phyloP scores from a whole-genome alignment of 2,888 invertebrate genomes.

The Mythimna pallens region DNA sequence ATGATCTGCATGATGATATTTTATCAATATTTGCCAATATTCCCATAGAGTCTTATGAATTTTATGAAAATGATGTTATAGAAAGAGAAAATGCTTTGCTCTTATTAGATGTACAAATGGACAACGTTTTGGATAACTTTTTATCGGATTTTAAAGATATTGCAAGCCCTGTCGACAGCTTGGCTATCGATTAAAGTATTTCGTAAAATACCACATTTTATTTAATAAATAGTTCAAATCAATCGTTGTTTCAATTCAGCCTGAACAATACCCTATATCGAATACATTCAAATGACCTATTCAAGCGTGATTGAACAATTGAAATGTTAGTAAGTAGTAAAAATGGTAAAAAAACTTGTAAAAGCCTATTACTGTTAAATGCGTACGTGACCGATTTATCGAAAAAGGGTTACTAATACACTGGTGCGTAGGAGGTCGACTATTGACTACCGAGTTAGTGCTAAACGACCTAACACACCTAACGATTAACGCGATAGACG shows the following conservation, averaged over 20 bases:
- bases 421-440: conserved; percentile 5
- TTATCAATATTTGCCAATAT: conserved; percentile 34
- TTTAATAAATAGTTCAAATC: neutral
- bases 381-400: conserved; percentile 37
- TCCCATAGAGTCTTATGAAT: conserved; percentile 45
- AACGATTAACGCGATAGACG: neutral
- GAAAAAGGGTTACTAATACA: conserved; percentile 18
- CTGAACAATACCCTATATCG: neutral
- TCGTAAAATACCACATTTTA: neutral
- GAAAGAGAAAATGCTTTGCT: conserved; percentile 67
- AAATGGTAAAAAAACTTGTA: conserved; percentile 28
- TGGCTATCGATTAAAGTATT: neutral
- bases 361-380: conserved; percentile 19
- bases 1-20: conserved; percentile 35
- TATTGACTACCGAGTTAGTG: conserved; percentile 1
- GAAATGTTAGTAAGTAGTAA: conserved; percentile 9
- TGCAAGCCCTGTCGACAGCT: neutral
- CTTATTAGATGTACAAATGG: conserved; percentile 65
- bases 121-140: conserved; percentile 61
- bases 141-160: conserved; percentile 19
- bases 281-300: neutral
- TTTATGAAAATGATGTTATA: conserved; percentile 55
- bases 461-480: neutral
- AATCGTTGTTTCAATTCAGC: conserved; percentile 13
- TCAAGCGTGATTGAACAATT: conserved; percentile 8